These are phyloP conservation scores for Salvelinus alpinus DNA, from an alignment of 2,113 vertebrate genomes.

Conservation along the genomic window DNA sequence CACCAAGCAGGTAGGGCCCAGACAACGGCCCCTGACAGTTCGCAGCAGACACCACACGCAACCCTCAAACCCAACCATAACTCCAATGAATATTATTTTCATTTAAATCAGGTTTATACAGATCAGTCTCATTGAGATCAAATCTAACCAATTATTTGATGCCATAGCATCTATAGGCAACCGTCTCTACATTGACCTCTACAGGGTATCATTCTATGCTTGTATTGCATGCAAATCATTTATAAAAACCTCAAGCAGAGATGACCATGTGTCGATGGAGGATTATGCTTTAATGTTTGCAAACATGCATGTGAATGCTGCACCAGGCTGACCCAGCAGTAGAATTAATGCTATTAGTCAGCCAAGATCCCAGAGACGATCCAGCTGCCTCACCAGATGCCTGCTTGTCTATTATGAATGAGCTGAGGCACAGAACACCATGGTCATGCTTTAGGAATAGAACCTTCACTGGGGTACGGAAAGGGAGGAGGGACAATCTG, in stretches of 20 bases:
- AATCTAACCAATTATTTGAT: too few species aligned
- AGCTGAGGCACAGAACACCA: not conserved
- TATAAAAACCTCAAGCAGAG: too few species aligned
- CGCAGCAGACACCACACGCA: constrained; percentile 40
- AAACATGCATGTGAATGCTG: not conserved
- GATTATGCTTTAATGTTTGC: constrained; percentile 3
- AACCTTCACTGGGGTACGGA: not conserved
- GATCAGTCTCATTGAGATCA: not conserved
- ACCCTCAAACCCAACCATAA: constrained; percentile 15
- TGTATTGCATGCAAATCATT: too few species aligned
- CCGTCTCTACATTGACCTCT: too few species aligned
- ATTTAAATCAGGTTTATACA: not conserved
- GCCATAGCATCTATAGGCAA: too few species aligned
- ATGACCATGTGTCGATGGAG: constrained; percentile 4
- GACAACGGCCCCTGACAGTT: constrained; percentile 21
- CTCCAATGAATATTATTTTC: not conserved
- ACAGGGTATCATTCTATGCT: too few species aligned
- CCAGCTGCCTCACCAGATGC: constrained; percentile 12
- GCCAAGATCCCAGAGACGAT: constrained; percentile 4
- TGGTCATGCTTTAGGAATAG: not conserved
- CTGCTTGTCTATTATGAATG: constrained; percentile 4
- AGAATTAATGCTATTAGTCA: constrained; percentile 10
- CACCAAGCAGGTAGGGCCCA: constrained; percentile 28
- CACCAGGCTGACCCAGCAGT: not conserved
- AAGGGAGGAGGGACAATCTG: not conserved